Evolutionary conservation across 2,797 vertebrate genomes (phyloP).

Genomic region (Miichthys miiuy): DNA sequence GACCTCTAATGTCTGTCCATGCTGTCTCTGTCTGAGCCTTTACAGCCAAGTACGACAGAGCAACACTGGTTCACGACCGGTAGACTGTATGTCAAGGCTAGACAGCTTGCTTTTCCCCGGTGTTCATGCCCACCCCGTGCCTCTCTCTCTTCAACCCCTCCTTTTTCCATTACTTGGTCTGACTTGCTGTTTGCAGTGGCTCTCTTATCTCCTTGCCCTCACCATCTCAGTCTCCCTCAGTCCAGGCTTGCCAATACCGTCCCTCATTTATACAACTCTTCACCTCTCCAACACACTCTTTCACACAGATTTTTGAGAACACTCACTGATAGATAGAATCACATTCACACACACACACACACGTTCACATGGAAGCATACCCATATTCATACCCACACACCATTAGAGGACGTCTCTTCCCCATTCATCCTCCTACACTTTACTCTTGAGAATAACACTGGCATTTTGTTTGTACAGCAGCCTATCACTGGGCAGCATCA

Average conservation of each 20-base stretch:
- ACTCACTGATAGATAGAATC: conserved; percentile 25
- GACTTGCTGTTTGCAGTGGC: conserved; percentile 60
- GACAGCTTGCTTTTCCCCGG: conserved; percentile 35
- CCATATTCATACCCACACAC: conserved; percentile 20
- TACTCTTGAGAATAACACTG: conserved; percentile 24
- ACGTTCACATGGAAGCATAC: neutral
- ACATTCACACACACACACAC: neutral
- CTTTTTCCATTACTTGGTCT: conserved; percentile 69
- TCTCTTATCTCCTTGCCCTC: conserved; percentile 69
- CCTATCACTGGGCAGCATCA: conserved; percentile 27
- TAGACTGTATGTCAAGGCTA: conserved; percentile 25
- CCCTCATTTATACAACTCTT: conserved; percentile 59
- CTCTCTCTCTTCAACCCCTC: conserved; percentile 43
- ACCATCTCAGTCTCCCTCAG: conserved; percentile 51
- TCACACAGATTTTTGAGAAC: conserved; percentile 35
- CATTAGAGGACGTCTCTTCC: conserved; percentile 34
- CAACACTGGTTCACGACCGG: conserved; percentile 35
- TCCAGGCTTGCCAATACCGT: conserved; percentile 50
- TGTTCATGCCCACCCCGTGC: conserved; percentile 30
- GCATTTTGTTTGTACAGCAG: conserved; percentile 38
- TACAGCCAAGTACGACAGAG: conserved; percentile 51
- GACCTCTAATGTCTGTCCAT: conserved; percentile 63
- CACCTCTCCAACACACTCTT: conserved; percentile 42
- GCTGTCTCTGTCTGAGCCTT: conserved; percentile 45
- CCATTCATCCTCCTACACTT: conserved; percentile 30